Percentiles rank a stretch among this genome's conserved stretches.
Conservation (phyloP, 2,888 invertebrate species). For the Caenorhabditis zanzibari region DNA sequence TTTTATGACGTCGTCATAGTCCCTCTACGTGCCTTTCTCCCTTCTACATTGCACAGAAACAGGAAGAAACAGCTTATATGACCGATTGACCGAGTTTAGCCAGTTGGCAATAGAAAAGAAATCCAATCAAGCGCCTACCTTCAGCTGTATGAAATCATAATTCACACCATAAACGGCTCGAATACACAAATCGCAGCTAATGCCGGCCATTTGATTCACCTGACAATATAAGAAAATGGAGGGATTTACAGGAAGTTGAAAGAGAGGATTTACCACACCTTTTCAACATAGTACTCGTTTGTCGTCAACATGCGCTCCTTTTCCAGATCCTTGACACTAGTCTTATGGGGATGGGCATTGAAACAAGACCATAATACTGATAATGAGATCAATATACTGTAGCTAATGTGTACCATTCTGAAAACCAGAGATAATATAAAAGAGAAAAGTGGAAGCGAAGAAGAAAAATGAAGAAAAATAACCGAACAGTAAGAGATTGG, state of each 20-base stretch:
- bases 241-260: conserved; percentile 34
- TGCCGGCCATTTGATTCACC: conserved; percentile 72
- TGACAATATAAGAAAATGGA: conserved; percentile 53
- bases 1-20: conserved; percentile 40
- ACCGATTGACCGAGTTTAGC: conserved; percentile 12
- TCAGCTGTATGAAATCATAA: conserved; percentile 75
- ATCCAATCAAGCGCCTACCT: conserved; percentile 68
- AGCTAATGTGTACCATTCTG: conserved; percentile 28
- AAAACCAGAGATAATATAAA: conserved; percentile 1
- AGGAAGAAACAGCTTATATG: conserved; percentile 47
- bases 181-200: conserved; percentile 76
- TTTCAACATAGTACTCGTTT: conserved; percentile 63
- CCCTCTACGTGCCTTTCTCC: not conserved
- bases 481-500: conserved; percentile 14
- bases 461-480: not conserved
- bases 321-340: conserved; percentile 24
- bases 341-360: conserved; percentile 38
- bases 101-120: conserved; percentile 7
- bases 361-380: not conserved
- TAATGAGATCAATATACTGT: conserved; percentile 42
- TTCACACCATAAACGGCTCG: conserved; percentile 75
- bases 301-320: conserved; percentile 54
- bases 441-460: not conserved
- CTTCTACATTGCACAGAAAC: conserved; percentile 32
- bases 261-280: conserved; percentile 49